Conservation (phyloP, 2,113 vertebrate genomes). For the Mus musculus region DNA sequence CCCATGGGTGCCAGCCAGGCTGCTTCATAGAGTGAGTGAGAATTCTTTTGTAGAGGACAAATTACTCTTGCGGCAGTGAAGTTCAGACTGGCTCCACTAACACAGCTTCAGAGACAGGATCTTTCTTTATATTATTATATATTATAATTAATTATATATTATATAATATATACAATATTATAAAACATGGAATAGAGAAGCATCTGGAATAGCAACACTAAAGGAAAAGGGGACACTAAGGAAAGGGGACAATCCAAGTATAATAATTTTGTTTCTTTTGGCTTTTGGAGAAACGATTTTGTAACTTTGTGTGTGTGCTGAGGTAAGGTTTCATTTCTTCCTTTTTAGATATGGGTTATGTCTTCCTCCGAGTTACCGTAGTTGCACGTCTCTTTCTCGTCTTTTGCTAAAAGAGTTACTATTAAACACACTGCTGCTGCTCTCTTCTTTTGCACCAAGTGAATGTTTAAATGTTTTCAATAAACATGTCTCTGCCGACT, state of each 20-base stretch:
- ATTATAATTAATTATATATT: too few species aligned
- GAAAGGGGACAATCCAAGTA: conserved; percentile 1
- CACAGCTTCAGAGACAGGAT: neutral
- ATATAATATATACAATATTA: neutral
- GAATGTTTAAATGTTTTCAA: conserved; percentile 78
- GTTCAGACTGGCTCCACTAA: neutral
- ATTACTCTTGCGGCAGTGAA: rapidly evolving
- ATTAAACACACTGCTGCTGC: neutral
- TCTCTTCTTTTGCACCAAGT: conserved; percentile 65
- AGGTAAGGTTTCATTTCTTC: neutral
- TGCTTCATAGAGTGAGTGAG: neutral
- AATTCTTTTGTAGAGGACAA: neutral
- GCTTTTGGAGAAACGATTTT: conserved; percentile 54
- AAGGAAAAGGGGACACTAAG: conserved; percentile 26
- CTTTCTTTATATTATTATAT: neutral
- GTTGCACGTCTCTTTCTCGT: neutral
- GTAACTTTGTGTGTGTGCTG: neutral
- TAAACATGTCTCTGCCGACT: conserved; percentile 75
- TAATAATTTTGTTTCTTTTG: neutral
- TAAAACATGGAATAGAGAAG: neutral
- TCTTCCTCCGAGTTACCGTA: conserved; percentile 5
- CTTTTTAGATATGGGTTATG: conserved; percentile 32
- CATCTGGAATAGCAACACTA: neutral
- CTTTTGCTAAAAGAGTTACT: conserved; percentile 37
- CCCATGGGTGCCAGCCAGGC: neutral